Conservation (phyloP, 1,140 invertebrate genomes). For the Brachionus paranguensis region DNA sequence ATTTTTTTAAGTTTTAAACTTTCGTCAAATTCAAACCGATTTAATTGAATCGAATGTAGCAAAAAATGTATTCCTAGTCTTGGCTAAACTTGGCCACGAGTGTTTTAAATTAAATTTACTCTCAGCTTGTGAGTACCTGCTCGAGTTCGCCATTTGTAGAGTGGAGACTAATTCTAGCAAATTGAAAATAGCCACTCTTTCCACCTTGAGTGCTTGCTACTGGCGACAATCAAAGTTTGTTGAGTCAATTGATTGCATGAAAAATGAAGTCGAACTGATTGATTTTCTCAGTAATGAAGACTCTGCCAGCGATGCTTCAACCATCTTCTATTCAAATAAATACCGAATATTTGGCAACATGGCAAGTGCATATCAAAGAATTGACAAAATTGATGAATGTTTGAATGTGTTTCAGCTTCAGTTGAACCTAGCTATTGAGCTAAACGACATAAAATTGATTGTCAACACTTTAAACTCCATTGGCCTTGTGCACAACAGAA, state of each 20-base stretch:
- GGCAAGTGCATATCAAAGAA: slow-evolving; percentile 21
- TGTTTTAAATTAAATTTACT: slow-evolving; percentile 33
- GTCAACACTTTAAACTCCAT: slow-evolving; percentile 16
- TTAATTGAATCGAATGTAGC: neutral
- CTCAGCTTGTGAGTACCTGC: neutral
- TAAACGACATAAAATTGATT: slow-evolving; percentile 2
- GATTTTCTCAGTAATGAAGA: neutral
- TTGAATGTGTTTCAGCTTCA: slow-evolving; percentile 14
- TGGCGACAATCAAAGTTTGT: slow-evolving; percentile 11
- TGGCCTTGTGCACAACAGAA: neutral
- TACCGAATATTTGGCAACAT: slow-evolving; percentile 24
- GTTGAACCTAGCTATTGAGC: slow-evolving; percentile 3
- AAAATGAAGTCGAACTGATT: neutral
- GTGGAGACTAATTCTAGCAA: slow-evolving; percentile 1
- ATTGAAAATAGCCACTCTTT: slow-evolving; percentile 13
- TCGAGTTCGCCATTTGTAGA: slow-evolving; percentile 1
- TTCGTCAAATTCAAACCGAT: slow-evolving; percentile 12
- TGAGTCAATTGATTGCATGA: slow-evolving; percentile 38
- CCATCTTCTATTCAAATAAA: neutral
- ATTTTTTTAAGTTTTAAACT: neutral
- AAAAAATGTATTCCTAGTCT: slow-evolving; percentile 24
- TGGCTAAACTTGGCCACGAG: slow-evolving; percentile 39
- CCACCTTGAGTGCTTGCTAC: slow-evolving; percentile 28
- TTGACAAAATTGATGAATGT: slow-evolving; percentile 29
- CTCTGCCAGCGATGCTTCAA: neutral